Percentiles rank a stretch among this genome's conserved stretches.
These are phyloP conservation scores for Sylvilagus bachmani DNA, from an alignment of 2,113 vertebrate genomes.

Conservation along the genomic window DNA sequence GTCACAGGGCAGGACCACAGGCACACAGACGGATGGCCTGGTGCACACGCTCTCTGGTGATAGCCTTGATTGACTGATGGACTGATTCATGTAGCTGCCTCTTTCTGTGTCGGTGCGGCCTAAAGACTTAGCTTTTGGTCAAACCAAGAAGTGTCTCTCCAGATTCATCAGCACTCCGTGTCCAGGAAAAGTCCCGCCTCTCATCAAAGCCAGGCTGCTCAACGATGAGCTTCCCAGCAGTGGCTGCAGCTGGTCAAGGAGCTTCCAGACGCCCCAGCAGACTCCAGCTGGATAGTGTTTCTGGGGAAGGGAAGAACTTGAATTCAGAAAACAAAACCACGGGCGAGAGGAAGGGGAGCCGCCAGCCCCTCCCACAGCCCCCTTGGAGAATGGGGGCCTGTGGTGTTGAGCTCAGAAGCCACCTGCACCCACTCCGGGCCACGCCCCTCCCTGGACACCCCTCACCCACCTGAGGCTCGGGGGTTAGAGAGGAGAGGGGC, in stretches of 20 bases:
- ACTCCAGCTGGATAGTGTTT: not conserved
- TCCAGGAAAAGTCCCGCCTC: not conserved
- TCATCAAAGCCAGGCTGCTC: not conserved
- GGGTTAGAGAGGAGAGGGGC: not conserved
- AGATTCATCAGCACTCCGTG: not conserved
- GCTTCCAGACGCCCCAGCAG: not conserved
- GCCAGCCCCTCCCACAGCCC: not conserved
- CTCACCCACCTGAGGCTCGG: no score
- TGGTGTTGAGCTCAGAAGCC: not conserved
- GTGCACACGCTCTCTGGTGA: no score
- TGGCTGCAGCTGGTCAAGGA: not conserved
- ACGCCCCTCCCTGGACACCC: accelerated
- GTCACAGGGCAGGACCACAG: no score
- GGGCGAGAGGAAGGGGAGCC: not conserved
- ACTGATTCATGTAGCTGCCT: not conserved
- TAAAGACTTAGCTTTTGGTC: not conserved
- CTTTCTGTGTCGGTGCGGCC: not conserved
- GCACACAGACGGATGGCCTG: no score
- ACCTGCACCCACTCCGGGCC: accelerated
- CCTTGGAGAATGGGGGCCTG: not conserved
- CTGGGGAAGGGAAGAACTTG: not conserved
- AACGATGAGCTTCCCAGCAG: not conserved
- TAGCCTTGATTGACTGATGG: no score
- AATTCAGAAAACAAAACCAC: slow-evolving; percentile 48
- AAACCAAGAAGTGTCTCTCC: not conserved